phyloP scores from a whole-genome alignment of 2,888 invertebrate genomes.

The Rotaria socialis region DNA sequence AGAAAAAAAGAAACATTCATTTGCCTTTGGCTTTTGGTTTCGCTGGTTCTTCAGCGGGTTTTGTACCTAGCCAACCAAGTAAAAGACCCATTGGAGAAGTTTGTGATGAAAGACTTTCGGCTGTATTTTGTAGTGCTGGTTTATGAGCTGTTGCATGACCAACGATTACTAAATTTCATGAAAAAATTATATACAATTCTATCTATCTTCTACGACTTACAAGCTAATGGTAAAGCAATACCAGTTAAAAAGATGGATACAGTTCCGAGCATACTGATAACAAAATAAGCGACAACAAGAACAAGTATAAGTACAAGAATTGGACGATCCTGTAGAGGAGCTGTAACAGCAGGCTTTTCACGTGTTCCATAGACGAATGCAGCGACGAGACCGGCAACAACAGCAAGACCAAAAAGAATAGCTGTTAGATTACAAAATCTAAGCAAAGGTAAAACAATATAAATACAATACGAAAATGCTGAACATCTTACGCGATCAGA shows the following conservation, averaged over 20 bases:
- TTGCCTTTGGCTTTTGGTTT: neutral
- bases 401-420: neutral
- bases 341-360: neutral
- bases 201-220: neutral
- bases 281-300: neutral
- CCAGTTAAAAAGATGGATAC: neutral
- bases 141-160: neutral
- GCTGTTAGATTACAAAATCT: neutral
- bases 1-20: neutral
- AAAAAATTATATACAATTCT: neutral
- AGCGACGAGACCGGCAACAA: neutral
- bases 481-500: neutral
- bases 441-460: neutral
- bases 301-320: neutral
- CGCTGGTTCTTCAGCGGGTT: neutral
- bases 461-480: neutral
- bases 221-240: conserved; percentile 2
- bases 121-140: neutral
- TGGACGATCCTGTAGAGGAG: neutral
- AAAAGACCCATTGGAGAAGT: neutral
- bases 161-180: neutral
- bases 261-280: neutral
- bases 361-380: neutral
- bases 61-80: neutral
- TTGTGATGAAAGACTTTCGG: neutral